Percentiles rank a stretch among this genome's conserved stretches.
Conservation (phyloP, 2,888 invertebrate genomes). For the Mythimna impura region DNA sequence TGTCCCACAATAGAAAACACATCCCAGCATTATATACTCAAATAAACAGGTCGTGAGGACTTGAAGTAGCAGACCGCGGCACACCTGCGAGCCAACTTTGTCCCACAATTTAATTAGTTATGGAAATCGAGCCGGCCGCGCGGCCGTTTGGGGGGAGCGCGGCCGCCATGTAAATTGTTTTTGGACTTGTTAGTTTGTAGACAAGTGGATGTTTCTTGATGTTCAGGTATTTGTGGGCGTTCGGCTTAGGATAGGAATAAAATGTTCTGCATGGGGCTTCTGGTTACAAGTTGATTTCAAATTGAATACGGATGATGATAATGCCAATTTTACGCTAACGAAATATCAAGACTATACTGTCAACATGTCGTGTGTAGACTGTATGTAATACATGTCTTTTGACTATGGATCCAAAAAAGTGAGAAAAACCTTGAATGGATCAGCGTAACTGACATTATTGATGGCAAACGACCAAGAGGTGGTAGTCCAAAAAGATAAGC, state of each 20-base stretch:
- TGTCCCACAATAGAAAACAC: conserved; percentile 33
- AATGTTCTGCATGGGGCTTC: not conserved
- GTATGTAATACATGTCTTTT: too few species aligned
- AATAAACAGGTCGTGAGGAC: conserved; percentile 58
- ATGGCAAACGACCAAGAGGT: too few species aligned
- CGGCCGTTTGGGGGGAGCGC: conserved; percentile 55
- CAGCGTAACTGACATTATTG: too few species aligned
- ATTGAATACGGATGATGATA: not conserved
- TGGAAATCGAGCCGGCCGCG: conserved; percentile 74
- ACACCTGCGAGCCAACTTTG: conserved; percentile 77
- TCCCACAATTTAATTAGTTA: conserved; percentile 79
- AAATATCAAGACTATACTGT: too few species aligned
- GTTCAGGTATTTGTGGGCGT: conserved; percentile 43
- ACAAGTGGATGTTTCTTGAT: conserved; percentile 56
- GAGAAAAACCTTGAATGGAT: too few species aligned
- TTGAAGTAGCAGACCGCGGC: conserved; percentile 53
- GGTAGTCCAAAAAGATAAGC: too few species aligned
- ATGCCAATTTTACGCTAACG: too few species aligned
- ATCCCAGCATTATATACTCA: conserved; percentile 52
- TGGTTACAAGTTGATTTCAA: not conserved
- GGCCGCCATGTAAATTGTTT: conserved; percentile 71
- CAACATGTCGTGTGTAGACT: too few species aligned
- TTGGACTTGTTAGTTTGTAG: conserved; percentile 66
- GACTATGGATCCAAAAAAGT: too few species aligned
- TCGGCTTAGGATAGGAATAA: not conserved